These are phyloP conservation scores for Borostomias antarcticus DNA, from an alignment of 2,797 vertebrate species.

Conservation along the genomic window DNA sequence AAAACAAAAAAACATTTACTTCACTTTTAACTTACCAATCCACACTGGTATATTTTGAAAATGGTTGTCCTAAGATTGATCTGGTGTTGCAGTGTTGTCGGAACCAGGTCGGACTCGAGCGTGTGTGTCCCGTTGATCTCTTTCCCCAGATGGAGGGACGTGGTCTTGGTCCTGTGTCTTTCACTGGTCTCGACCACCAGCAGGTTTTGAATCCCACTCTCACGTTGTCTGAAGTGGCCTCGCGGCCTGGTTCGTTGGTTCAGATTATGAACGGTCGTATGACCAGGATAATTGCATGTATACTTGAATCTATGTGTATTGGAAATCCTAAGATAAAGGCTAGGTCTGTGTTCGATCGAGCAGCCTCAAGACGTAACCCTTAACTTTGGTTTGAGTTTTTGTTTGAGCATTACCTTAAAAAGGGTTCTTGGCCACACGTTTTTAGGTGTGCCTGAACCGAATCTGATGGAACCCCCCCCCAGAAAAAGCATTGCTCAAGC, in stretches of 20 bases:
- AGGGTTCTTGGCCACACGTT: conserved; percentile 36
- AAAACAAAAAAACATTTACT: conserved; percentile 45
- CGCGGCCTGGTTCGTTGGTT: conserved; percentile 37
- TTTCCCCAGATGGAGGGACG: conserved; percentile 33
- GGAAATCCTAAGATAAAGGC: conserved; percentile 21
- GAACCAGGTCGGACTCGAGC: conserved; percentile 21
- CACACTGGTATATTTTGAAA: conserved; percentile 49
- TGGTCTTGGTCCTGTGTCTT: conserved; percentile 32
- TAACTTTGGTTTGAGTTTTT: conserved; percentile 4
- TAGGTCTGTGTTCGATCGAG: conserved; percentile 24
- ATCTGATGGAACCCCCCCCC: conserved; percentile 19
- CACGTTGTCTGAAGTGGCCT: conserved; percentile 30
- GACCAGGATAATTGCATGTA: conserved; percentile 33
- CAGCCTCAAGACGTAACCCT: conserved; percentile 15
- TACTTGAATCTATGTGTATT: conserved; percentile 60
- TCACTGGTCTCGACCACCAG: conserved; percentile 34
- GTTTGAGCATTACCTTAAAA: conserved; percentile 13
- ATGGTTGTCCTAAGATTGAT: conserved; percentile 35
- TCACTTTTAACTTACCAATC: conserved; percentile 52
- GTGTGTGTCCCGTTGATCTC: conserved; percentile 46
- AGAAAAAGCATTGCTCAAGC: conserved; percentile 8
- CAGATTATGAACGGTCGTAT: conserved; percentile 32
- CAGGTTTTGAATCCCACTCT: conserved; percentile 39
- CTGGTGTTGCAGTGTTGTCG: conserved; percentile 35
- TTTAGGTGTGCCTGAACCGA: conserved; percentile 49